A percentile compares a stretch with the other conserved stretches of the same genome.
phyloP scores from a whole-genome alignment of 2,888 invertebrate genomes.

The Oxycera nigricornis region DNA sequence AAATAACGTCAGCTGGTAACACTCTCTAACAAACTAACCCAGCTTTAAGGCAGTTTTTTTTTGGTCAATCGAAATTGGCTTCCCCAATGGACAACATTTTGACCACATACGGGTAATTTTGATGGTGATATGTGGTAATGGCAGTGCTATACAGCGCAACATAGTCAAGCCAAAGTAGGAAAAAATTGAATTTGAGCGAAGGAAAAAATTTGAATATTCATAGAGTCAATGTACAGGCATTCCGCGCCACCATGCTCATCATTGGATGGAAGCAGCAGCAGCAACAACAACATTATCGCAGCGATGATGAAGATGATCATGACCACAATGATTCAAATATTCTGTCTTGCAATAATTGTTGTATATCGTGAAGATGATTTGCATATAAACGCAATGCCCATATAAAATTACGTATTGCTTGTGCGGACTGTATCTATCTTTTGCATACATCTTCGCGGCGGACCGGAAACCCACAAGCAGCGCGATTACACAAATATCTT shows the following conservation, averaged over 20 bases:
- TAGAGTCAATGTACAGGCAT: conserved; percentile 6
- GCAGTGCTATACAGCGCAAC: neutral
- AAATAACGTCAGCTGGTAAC: no score
- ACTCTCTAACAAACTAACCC: no score
- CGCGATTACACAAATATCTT: neutral
- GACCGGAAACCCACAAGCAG: conserved; percentile 6
- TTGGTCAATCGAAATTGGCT: neutral
- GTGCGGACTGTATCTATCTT: neutral
- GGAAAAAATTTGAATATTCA: conserved; percentile 39
- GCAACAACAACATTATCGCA: neutral
- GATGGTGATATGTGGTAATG: conserved; percentile 7
- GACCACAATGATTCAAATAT: conserved; percentile 7
- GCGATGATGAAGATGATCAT: conserved; percentile 17
- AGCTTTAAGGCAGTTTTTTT: neutral
- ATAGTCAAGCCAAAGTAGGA: neutral
- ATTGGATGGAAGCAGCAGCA: neutral
- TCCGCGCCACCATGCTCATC: conserved; percentile 24
- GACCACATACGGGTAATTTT: conserved; percentile 15
- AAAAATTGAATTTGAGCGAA: neutral
- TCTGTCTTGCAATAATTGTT: conserved; percentile 27
- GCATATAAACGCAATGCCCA: conserved; percentile 32
- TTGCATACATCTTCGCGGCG: conserved; percentile 16
- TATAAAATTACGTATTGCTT: conserved; percentile 24
- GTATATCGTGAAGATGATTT: conserved; percentile 28
- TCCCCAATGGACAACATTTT: neutral